Percentiles rank a stretch among this genome's conserved stretches.
Evolutionary conservation across 2,888 invertebrate species (phyloP).

Genomic region (Athalia circularis): DNA sequence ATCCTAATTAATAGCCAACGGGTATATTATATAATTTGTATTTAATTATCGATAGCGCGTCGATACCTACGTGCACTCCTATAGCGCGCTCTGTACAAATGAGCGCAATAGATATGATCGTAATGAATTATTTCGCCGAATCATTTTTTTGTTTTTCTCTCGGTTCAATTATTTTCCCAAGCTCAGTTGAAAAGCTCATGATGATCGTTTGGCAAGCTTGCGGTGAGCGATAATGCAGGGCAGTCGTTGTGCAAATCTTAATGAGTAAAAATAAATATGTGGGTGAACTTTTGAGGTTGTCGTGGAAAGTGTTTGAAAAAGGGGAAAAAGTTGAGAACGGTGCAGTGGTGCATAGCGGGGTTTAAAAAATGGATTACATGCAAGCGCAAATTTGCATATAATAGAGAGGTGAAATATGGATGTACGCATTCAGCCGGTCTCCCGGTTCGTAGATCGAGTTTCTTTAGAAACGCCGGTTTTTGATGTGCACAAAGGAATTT

Average conservation of each 20-base stretch:
- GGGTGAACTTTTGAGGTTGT: no score
- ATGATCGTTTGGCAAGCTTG: no score
- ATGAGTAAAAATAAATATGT: no score
- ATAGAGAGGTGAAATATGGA: neutral
- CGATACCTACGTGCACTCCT: neutral
- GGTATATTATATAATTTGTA: conserved; percentile 11
- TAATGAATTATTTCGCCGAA: neutral
- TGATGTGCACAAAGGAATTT: conserved; percentile 28
- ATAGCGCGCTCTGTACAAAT: neutral
- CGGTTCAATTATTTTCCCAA: neutral
- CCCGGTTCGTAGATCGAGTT: conserved; percentile 8
- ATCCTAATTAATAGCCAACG: conserved; percentile 8
- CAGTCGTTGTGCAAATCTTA: no score
- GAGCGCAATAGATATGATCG: neutral
- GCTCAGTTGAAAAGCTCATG: no score
- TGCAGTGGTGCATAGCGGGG: no score
- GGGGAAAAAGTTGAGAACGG: no score
- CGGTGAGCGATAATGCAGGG: no score
- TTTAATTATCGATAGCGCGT: conserved; percentile 16
- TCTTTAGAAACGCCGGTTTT: neutral
- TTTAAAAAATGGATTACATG: neutral
- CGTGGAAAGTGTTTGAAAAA: no score
- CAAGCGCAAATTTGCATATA: neutral
- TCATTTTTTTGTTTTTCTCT: neutral
- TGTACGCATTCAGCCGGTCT: neutral